phyloP scores from a whole-genome alignment of 2,113 vertebrate species.

The Phaethornis superciliosus region DNA sequence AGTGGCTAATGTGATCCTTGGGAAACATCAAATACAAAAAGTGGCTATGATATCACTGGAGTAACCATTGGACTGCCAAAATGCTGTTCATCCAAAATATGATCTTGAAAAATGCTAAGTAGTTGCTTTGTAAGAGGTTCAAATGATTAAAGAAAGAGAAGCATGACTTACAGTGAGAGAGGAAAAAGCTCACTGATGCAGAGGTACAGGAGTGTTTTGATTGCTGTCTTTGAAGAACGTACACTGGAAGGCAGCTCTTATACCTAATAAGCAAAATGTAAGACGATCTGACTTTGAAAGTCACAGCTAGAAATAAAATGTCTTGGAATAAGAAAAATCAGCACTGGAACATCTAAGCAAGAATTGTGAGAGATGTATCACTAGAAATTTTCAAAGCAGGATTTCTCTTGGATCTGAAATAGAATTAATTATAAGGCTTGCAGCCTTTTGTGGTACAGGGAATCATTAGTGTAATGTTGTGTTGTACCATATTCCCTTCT shows the following conservation, averaged over 20 bases:
- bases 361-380: not conserved
- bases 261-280: not conserved
- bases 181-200: not conserved
- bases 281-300: not conserved
- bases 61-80: not conserved
- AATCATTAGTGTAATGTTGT: not conserved
- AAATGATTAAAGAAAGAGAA: not conserved
- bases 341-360: not conserved
- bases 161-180: not conserved
- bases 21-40: not conserved
- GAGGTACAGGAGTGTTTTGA: not conserved
- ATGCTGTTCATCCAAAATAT: not conserved
- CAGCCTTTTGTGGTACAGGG: not conserved
- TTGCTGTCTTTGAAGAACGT: not conserved
- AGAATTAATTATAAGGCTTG: not conserved
- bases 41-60: not conserved
- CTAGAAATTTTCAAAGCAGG: conserved; percentile 11
- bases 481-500: not conserved
- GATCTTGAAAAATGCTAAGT: not conserved
- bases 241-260: not conserved
- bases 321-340: conserved; percentile 14
- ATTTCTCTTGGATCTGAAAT: not conserved
- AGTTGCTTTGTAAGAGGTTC: not conserved
- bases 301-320: not conserved
- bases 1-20: not conserved